Conservation (phyloP, 2,797 vertebrate genomes). For the Bucorvus abyssinicus region DNA sequence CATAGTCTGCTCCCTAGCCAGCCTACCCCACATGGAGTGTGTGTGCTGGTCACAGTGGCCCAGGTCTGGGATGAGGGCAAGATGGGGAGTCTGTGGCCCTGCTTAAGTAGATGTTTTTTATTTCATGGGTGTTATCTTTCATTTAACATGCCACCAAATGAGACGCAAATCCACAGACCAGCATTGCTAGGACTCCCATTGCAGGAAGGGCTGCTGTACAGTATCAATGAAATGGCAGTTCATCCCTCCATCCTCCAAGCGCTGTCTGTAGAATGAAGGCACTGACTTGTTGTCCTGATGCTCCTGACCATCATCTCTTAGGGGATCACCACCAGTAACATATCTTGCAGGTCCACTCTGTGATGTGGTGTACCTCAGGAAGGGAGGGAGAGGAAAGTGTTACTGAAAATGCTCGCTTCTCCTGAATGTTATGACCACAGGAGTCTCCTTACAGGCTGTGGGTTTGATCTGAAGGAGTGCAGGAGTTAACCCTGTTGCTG, state of each 20-base stretch:
- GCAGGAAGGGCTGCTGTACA: background rate
- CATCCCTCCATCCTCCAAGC: background rate
- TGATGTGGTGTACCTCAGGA: background rate
- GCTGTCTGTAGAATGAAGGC: background rate
- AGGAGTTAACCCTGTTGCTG: background rate
- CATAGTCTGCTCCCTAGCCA: background rate
- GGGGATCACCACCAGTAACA: background rate
- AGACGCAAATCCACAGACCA: background rate
- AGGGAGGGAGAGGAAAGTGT: background rate
- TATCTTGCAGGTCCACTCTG: background rate
- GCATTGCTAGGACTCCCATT: background rate
- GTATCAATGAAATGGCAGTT: background rate
- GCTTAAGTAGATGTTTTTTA: background rate
- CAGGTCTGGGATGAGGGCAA: background rate
- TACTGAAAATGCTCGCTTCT: background rate
- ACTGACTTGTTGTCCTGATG: background rate
- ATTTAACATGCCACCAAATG: background rate
- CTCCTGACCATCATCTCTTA: background rate
- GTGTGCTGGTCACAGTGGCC: background rate
- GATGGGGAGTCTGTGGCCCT: background rate
- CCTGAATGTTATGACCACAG: background rate
- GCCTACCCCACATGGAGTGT: background rate
- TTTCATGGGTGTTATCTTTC: background rate
- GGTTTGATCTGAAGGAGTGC: background rate
- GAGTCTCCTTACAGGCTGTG: background rate